Conservation (phyloP, 2,113 vertebrate species). For the Crotalus viridis region DNA sequence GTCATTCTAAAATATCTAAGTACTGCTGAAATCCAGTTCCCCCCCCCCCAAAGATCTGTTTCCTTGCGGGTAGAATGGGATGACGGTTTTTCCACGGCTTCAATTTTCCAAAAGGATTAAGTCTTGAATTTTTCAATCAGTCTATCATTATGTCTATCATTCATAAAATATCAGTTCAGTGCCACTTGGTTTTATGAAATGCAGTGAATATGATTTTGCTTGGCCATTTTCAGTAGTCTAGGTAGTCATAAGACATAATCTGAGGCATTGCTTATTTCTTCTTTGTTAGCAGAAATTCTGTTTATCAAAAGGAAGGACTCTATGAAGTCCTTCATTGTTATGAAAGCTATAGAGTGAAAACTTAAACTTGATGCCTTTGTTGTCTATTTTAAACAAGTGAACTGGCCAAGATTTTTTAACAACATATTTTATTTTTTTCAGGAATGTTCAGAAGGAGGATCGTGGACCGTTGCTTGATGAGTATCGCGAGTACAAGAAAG, state of each 20-base stretch:
- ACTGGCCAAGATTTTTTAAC: background rate
- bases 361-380: too few species aligned
- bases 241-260: background rate
- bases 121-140: background rate
- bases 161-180: background rate
- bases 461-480: conserved; percentile 90
- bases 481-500: conserved; percentile 95
- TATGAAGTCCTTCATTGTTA: background rate
- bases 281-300: background rate
- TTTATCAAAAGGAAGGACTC: background rate
- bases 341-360: background rate
- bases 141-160: background rate
- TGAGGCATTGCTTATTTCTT: background rate
- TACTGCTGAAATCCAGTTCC: background rate
- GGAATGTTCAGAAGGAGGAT: conserved; percentile 94
- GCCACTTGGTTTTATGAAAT: background rate
- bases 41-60: background rate
- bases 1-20: background rate
- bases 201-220: background rate
- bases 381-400: background rate
- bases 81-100: background rate
- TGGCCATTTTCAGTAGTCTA: background rate
- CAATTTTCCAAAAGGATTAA: background rate
- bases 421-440: conserved; percentile 53
- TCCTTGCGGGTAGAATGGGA: background rate